Percentiles rank a stretch among this genome's conserved stretches.
Evolutionary conservation across 2,888 invertebrate species (phyloP).

Genomic region (Amphipoea oculea): DNA sequence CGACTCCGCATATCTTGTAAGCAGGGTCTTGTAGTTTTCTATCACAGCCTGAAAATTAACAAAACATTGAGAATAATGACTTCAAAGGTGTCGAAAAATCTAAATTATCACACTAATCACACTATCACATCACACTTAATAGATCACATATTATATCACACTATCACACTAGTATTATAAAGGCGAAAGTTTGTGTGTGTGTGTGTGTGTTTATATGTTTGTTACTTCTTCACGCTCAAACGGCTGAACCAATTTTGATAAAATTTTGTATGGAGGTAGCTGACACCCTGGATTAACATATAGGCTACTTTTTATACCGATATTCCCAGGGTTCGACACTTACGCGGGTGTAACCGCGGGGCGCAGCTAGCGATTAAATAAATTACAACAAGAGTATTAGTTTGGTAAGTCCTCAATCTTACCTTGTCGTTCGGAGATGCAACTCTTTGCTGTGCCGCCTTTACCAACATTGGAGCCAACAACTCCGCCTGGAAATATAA

Average conservation of each 20-base stretch:
- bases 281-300: no score
- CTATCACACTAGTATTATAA: no score
- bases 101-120: background rate
- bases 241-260: no score
- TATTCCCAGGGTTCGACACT: no score
- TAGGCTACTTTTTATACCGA: no score
- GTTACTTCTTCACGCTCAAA: no score
- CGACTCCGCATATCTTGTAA: conserved; percentile 95
- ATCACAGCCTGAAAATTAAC: conserved; percentile 90
- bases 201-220: no score
- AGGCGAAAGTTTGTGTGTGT: no score
- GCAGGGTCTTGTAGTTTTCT: conserved; percentile 96
- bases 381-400: background rate
- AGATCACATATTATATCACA: no score
- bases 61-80: background rate
- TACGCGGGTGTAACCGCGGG: no score
- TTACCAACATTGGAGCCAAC: conserved; percentile 82
- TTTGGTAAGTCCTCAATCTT: conserved; percentile 14
- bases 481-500: conserved; percentile 75
- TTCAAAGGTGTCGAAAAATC: background rate
- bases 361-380: background rate
- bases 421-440: conserved; percentile 77
- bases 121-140: no score
- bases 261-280: no score
- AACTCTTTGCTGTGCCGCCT: conserved; percentile 82